A percentile compares a stretch with the other conserved stretches of the same genome.
Conservation (phyloP, 2,113 vertebrate species). For the Tamias sibiricus region DNA sequence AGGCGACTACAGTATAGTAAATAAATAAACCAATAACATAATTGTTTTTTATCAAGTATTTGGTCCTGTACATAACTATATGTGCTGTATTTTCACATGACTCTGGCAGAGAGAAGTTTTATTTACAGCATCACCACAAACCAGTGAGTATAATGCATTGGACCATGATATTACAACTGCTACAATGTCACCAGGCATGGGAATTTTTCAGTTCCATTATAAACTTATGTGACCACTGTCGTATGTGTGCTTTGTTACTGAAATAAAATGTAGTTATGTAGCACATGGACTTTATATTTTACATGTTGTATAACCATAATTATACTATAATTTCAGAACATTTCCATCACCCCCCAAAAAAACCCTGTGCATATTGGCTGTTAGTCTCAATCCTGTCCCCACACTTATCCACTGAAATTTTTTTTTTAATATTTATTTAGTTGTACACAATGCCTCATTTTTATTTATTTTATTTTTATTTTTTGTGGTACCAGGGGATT, state of each 20-base stretch:
- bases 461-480: no score
- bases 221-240: background rate
- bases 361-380: background rate
- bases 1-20: no score
- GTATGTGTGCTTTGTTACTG: background rate
- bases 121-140: background rate
- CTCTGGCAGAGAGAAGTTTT: background rate
- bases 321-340: background rate
- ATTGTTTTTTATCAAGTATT: background rate
- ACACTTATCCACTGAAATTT: background rate
- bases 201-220: background rate
- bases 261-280: background rate
- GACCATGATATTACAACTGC: background rate
- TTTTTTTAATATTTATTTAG: no score
- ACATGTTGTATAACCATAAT: background rate
- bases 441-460: no score
- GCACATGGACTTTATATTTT: background rate
- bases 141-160: background rate
- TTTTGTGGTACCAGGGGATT: no score
- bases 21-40: background rate
- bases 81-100: background rate
- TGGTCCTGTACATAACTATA: background rate
- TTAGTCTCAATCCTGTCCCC: background rate
- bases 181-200: background rate
- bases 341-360: background rate